Evolutionary conservation across 1,140 invertebrate genomes (phyloP).

Genomic region (Tetragonula clypearis): DNA sequence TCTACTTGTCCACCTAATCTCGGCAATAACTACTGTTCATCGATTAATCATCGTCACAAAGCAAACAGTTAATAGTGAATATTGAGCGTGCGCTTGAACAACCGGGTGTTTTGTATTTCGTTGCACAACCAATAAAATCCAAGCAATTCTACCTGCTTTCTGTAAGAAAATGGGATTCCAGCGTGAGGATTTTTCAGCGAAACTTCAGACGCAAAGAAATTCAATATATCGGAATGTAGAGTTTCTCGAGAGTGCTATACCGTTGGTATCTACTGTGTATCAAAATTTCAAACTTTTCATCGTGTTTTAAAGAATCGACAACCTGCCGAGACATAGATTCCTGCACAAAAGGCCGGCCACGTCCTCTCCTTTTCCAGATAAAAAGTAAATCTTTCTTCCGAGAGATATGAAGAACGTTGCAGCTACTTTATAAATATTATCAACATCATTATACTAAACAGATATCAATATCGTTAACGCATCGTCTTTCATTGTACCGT

Average conservation of each 20-base stretch:
- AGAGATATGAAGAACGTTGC: no score
- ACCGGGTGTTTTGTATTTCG: neutral
- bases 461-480: no score
- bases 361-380: no score
- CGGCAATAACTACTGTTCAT: neutral
- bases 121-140: constrained; percentile 18
- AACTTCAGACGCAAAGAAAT: neutral
- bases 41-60: neutral
- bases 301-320: neutral
- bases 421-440: no score
- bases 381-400: no score
- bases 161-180: constrained; percentile 9
- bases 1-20: neutral
- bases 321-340: no score
- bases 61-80: constrained; percentile 8
- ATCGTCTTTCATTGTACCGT: no score
- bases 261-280: neutral
- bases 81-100: constrained; percentile 23
- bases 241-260: neutral
- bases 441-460: no score
- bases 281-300: neutral
- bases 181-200: neutral
- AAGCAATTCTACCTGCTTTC: neutral
- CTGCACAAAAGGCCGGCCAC: no score
- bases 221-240: neutral